phyloP scores from a whole-genome alignment of 2,113 vertebrate genomes.

The Gambusia affinis region DNA sequence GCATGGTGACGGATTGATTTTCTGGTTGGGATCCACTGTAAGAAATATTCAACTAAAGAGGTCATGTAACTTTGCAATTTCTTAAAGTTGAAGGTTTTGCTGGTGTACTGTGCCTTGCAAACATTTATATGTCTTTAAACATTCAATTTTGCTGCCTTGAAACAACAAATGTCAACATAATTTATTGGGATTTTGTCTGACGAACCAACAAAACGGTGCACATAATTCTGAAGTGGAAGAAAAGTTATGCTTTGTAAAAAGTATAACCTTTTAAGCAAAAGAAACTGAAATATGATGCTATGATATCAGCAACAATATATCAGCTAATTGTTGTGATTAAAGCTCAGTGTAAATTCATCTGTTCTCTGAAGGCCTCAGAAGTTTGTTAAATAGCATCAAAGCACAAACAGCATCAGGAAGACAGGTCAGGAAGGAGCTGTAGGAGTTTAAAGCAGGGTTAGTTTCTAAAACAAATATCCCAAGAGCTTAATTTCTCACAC shows the following conservation, averaged over 20 bases:
- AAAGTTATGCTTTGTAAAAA: neutral
- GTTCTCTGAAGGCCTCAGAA: too few relatives aligned
- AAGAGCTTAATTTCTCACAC: too few relatives aligned
- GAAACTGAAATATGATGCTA: neutral
- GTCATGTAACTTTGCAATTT: conserved; percentile 55
- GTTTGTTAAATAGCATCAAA: too few relatives aligned
- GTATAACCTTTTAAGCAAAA: too few relatives aligned
- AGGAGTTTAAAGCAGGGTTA: too few relatives aligned
- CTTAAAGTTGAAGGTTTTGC: conserved; percentile 17
- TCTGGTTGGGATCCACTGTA: conserved; percentile 65
- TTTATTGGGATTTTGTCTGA: neutral
- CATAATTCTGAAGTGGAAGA: neutral
- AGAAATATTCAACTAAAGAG: conserved; percentile 59
- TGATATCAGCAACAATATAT: neutral
- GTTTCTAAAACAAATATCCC: too few relatives aligned
- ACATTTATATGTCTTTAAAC: neutral
- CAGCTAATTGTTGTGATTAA: too few relatives aligned
- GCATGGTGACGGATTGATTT: conserved; percentile 78
- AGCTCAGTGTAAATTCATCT: too few relatives aligned
- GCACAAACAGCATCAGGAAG: too few relatives aligned
- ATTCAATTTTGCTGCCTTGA: neutral
- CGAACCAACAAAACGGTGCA: neutral
- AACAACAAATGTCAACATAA: neutral
- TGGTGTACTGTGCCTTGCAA: neutral
- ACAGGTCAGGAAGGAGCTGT: too few relatives aligned